Conservation (phyloP, 1,140 invertebrate genomes). For the Penaeus chinensis region DNA sequence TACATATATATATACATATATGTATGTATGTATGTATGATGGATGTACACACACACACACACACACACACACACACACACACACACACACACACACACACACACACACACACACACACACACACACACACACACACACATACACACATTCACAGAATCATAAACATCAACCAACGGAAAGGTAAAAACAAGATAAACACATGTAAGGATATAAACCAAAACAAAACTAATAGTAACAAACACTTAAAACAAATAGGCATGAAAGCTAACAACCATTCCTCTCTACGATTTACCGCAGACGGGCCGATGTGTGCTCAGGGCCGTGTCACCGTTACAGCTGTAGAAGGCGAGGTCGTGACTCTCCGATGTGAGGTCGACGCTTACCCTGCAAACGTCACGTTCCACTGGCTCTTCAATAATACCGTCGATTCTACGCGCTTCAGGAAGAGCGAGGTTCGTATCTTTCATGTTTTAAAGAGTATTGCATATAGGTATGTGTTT, state of each 20-base stretch:
- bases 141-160: too few relatives aligned
- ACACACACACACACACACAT: too few relatives aligned
- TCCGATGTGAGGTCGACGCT: constrained; percentile 86
- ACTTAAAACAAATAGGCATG: background rate
- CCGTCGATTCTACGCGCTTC: constrained; percentile 66
- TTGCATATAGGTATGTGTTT: background rate
- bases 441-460: constrained; percentile 66
- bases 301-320: constrained; percentile 60
- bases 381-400: constrained; percentile 88
- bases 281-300: constrained; percentile 41
- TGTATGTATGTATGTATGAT: background rate
- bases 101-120: background rate
- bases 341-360: constrained; percentile 78
- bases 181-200: background rate
- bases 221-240: too few relatives aligned
- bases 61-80: background rate
- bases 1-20: background rate
- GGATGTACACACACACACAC: background rate
- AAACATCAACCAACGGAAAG: background rate
- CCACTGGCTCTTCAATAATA: constrained; percentile 93
- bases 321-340: constrained; percentile 55
- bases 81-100: background rate
- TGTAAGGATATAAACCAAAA: background rate
- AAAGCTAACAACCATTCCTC: background rate
- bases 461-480: background rate